These are phyloP conservation scores for Halcyon senegalensis DNA, from an alignment of 2,113 vertebrate species.

Conservation along the genomic window DNA sequence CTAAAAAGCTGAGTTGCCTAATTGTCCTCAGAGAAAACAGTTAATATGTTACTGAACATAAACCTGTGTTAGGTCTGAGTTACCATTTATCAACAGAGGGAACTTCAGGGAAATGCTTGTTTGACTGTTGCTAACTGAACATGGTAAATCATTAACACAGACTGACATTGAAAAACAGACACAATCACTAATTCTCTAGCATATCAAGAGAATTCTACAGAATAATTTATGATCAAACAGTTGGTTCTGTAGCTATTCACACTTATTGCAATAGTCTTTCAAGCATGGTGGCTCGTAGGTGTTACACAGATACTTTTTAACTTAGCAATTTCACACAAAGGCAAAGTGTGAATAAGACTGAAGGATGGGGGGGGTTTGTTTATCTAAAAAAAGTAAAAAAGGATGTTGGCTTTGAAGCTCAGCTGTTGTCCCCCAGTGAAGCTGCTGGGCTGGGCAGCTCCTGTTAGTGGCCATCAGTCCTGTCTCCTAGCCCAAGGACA, in stretches of 20 bases:
- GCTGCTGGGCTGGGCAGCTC: not conserved
- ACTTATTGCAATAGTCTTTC: not conserved
- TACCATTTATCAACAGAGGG: not conserved
- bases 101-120: not conserved
- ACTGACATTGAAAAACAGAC: not conserved
- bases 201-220: not conserved
- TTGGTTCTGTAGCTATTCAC: not conserved
- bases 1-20: not conserved
- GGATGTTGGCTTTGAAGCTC: not conserved
- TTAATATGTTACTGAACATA: not conserved
- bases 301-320: not conserved
- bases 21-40: not conserved
- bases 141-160: slow-evolving; percentile 52
- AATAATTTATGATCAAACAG: not conserved
- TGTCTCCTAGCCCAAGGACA: not conserved
- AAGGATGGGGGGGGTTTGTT: not conserved
- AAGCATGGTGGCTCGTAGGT: not conserved
- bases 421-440: not conserved
- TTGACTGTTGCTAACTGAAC: not conserved
- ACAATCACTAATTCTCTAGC: not conserved
- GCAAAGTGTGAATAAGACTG: not conserved
- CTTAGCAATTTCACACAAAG: not conserved
- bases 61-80: not conserved
- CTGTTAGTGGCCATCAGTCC: fast-evolving
- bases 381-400: not conserved